phyloP scores from a whole-genome alignment of 2,113 vertebrate species.

The Ptyas mucosa region DNA sequence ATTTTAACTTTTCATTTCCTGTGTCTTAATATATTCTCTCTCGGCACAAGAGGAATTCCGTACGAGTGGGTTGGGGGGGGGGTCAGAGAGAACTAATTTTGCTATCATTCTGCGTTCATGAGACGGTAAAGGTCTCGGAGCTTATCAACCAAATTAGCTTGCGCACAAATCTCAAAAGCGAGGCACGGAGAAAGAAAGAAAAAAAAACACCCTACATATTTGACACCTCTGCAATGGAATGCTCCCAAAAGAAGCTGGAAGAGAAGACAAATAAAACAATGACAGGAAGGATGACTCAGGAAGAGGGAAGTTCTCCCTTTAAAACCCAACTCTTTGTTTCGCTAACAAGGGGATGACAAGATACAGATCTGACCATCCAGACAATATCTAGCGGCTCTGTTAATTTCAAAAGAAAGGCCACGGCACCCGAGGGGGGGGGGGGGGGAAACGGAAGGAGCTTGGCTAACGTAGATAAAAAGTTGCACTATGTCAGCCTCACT shows the following conservation, averaged over 20 bases:
- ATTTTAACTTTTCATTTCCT: not conserved
- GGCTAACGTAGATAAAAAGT: not conserved
- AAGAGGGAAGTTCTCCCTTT: not conserved
- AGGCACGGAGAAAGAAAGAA: not conserved
- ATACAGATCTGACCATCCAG: not conserved
- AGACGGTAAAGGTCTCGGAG: not conserved
- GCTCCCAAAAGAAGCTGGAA: not conserved
- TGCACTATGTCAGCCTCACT: not conserved
- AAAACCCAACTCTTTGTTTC: not conserved
- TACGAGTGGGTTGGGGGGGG: not conserved
- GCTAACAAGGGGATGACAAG: not conserved
- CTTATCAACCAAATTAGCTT: slow-evolving; percentile 19
- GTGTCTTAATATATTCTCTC: not conserved
- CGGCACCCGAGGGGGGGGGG: no score
- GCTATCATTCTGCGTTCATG: not conserved
- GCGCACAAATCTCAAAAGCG: slow-evolving; percentile 39
- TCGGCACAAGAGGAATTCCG: not conserved
- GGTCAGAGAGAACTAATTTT: not conserved
- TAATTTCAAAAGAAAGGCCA: no score
- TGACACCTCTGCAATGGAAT: slow-evolving; percentile 19
- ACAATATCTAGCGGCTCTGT: not conserved
- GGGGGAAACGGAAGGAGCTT: not conserved
- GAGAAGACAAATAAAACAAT: not conserved
- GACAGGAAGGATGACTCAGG: not conserved
- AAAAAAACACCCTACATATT: not conserved